These are phyloP conservation scores for Distichodus sexfasciatus DNA, from an alignment of 2,797 vertebrate species.

Conservation along the genomic window DNA sequence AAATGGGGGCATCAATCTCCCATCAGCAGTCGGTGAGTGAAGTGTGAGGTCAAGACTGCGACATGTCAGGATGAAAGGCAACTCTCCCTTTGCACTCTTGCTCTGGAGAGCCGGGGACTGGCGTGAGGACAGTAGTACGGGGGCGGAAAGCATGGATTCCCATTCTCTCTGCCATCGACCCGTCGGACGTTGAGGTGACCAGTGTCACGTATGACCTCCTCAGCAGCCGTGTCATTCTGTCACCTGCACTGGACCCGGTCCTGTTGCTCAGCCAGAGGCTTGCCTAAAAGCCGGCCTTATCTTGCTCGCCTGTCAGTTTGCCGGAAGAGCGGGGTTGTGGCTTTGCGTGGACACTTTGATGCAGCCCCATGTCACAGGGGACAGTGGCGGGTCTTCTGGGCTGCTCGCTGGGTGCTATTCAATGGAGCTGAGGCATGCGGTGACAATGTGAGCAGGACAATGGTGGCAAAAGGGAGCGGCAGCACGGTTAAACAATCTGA, in stretches of 20 bases:
- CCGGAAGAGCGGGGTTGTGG: constrained; percentile 61
- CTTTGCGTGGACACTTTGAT: constrained; percentile 67
- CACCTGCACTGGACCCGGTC: constrained; percentile 72
- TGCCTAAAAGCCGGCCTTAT: constrained; percentile 69
- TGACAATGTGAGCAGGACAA: constrained; percentile 55
- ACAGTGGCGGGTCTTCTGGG: constrained; percentile 58
- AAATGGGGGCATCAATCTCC: constrained; percentile 74
- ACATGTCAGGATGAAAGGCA: constrained; percentile 72
- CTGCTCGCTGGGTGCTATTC: constrained; percentile 60
- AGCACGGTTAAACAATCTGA: constrained; percentile 38
- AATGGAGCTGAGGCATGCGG: constrained; percentile 52
- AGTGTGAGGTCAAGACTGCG: constrained; percentile 70
- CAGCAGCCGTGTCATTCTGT: constrained; percentile 61
- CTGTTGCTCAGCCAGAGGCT: constrained; percentile 66
- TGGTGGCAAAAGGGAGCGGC: constrained; percentile 34
- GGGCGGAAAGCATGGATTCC: constrained; percentile 61
- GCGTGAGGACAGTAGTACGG: constrained; percentile 62
- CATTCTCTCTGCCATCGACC: constrained; percentile 63
- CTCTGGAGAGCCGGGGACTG: constrained; percentile 67
- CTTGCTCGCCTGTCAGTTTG: constrained; percentile 71
- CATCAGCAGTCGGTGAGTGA: constrained; percentile 72
- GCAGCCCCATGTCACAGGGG: constrained; percentile 66
- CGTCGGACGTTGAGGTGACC: constrained; percentile 58
- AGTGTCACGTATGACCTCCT: constrained; percentile 62
- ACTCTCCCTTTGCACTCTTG: constrained; percentile 65